Percentiles rank a stretch among this genome's conserved stretches.
Evolutionary conservation across 2,797 vertebrate genomes (phyloP).

Genomic region (Neoniphon sammara): DNA sequence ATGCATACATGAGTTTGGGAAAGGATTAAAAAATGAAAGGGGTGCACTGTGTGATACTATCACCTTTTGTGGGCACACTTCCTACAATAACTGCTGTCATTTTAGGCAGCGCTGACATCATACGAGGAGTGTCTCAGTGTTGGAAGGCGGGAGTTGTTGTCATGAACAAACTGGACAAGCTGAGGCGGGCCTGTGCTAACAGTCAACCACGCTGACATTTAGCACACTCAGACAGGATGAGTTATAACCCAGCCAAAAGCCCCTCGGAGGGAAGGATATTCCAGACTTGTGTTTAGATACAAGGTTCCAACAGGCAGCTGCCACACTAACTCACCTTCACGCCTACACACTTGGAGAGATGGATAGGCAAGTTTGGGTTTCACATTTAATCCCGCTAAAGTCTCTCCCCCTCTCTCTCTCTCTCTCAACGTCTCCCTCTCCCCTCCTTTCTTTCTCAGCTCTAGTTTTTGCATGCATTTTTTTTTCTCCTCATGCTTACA

Average conservation of each 20-base stretch:
- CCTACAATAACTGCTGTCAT: background rate
- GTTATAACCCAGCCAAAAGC: constrained; percentile 42
- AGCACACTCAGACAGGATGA: constrained; percentile 43
- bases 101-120: background rate
- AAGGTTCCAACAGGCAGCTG: constrained; percentile 14
- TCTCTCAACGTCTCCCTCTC: constrained; percentile 4
- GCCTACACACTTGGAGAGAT: constrained; percentile 35
- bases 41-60: background rate
- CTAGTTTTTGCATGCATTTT: background rate
- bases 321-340: constrained; percentile 34
- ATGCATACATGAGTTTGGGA: background rate
- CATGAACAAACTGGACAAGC: constrained; percentile 55
- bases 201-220: constrained; percentile 53
- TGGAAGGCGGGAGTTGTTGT: constrained; percentile 29
- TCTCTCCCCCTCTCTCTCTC: constrained; percentile 16
- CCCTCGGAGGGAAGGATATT: constrained; percentile 26
- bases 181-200: constrained; percentile 59
- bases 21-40: background rate
- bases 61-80: background rate
- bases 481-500: background rate
- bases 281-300: constrained; percentile 32
- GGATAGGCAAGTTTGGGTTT: constrained; percentile 30
- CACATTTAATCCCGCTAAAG: constrained; percentile 31
- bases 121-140: background rate
- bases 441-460: background rate